A percentile compares a stretch with the other conserved stretches of the same genome.
These are phyloP conservation scores for Drosophila leontia DNA, from an alignment of 1,140 invertebrate genomes.

Conservation along the genomic window DNA sequence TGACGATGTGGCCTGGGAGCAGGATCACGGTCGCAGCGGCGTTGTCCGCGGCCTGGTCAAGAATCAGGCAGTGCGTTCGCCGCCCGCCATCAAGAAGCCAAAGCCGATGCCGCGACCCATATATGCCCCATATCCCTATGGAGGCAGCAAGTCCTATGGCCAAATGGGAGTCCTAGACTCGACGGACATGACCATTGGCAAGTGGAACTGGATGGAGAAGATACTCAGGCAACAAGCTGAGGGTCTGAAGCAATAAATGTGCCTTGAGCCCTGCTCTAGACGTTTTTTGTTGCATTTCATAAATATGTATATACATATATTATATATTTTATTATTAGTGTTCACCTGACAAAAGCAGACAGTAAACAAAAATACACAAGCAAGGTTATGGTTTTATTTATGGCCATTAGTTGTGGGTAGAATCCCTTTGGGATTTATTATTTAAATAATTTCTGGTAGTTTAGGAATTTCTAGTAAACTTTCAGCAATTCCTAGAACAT, in stretches of 20 bases:
- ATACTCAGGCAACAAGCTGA: not conserved
- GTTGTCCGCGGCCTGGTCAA: too few relatives aligned
- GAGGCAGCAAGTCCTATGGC: too few relatives aligned
- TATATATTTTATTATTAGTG: not conserved
- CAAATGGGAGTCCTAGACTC: not conserved
- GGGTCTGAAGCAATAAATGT: too few relatives aligned
- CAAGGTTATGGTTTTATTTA: not conserved
- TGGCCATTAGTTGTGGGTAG: accelerated
- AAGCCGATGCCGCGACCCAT: not conserved
- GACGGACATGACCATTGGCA: not conserved
- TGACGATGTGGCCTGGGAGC: not conserved
- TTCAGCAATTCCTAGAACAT: too few relatives aligned
- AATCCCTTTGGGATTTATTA: too few relatives aligned
- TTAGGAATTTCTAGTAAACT: too few relatives aligned
- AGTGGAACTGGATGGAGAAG: constrained; percentile 9
- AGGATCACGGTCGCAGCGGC: not conserved
- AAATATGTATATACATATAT: not conserved
- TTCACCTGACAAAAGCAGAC: not conserved
- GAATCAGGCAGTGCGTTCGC: not conserved
- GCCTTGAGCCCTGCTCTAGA: not conserved
- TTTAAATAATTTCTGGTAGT: too few relatives aligned
- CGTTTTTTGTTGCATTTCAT: not conserved
- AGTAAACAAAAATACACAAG: constrained; percentile 8
- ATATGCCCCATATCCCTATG: not conserved
- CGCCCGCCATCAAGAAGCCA: not conserved